These are phyloP conservation scores for Diploptera punctata DNA, from an alignment of 2,888 invertebrate species.

Conservation along the genomic window DNA sequence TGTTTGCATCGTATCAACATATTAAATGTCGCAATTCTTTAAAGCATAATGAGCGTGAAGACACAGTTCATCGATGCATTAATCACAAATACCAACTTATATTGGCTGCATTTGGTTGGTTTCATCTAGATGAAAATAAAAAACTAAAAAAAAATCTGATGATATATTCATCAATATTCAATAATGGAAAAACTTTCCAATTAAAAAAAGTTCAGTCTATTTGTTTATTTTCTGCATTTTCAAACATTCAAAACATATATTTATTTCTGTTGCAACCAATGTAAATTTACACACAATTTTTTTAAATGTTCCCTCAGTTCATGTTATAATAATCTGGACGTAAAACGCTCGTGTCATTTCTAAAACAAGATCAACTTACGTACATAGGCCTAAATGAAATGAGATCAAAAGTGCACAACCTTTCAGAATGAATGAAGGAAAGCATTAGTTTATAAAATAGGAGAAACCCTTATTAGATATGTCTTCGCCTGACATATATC, in stretches of 20 bases:
- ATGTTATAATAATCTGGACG: constrained; percentile 14
- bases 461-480: neutral
- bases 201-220: constrained; percentile 1
- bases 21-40: no score
- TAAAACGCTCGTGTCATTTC: constrained; percentile 8
- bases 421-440: constrained; percentile 13
- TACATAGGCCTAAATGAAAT: constrained; percentile 13
- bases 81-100: neutral
- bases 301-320: constrained; percentile 20
- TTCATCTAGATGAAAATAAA: neutral
- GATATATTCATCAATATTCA: neutral
- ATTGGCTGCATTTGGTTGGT: neutral
- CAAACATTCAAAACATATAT: neutral
- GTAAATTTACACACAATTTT: neutral
- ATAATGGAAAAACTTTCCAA: neutral
- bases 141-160: neutral
- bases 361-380: neutral
- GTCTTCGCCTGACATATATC: neutral
- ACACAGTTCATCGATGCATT: neutral
- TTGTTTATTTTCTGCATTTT: neutral
- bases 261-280: neutral
- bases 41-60: neutral
- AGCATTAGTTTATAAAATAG: neutral
- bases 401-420: constrained; percentile 11
- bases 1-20: no score